Conservation (phyloP, 2,113 vertebrate species). For the Melanotaenia duboulayi region DNA sequence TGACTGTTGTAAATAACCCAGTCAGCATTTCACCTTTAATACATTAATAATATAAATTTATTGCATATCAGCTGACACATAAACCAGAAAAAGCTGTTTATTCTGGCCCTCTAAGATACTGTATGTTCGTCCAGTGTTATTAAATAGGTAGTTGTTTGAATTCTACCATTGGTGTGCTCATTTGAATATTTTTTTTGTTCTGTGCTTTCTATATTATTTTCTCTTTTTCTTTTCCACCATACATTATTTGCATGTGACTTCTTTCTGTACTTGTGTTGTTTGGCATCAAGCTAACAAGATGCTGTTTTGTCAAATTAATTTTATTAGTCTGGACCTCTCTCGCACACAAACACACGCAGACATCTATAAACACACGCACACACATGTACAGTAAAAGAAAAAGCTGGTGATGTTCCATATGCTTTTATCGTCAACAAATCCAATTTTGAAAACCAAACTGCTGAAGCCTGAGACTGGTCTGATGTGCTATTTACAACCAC, state of each 20-base stretch:
- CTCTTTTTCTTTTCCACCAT: slow-evolving; percentile 2
- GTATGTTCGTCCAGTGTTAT: slow-evolving; percentile 16
- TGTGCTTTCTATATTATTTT: slow-evolving; percentile 57
- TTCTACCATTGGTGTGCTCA: slow-evolving; percentile 54
- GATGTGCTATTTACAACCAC: too few relatives aligned
- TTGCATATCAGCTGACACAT: slow-evolving; percentile 65
- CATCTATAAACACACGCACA: slow-evolving; percentile 1
- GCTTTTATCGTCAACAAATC: slow-evolving; percentile 33
- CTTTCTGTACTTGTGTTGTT: slow-evolving; percentile 28
- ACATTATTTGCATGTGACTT: neutral
- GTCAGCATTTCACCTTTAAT: slow-evolving; percentile 37
- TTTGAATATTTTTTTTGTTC: slow-evolving; percentile 28
- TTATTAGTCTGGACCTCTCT: slow-evolving; percentile 11
- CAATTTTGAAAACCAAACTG: slow-evolving; percentile 16
- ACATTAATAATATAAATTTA: slow-evolving; percentile 49
- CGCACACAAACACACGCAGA: slow-evolving; percentile 1
- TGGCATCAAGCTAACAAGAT: slow-evolving; percentile 56
- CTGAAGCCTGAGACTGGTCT: neutral
- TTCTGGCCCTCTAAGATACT: slow-evolving; percentile 9
- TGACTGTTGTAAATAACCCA: slow-evolving; percentile 29
- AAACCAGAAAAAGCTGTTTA: slow-evolving; percentile 10
- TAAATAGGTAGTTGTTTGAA: slow-evolving; percentile 50
- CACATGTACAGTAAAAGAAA: slow-evolving; percentile 4
- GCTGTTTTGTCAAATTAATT: slow-evolving; percentile 62
- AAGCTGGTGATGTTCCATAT: slow-evolving; percentile 29